Evolutionary conservation across 2,797 vertebrate genomes (phyloP).

Genomic region (Enteromius unitaeniatus): DNA sequence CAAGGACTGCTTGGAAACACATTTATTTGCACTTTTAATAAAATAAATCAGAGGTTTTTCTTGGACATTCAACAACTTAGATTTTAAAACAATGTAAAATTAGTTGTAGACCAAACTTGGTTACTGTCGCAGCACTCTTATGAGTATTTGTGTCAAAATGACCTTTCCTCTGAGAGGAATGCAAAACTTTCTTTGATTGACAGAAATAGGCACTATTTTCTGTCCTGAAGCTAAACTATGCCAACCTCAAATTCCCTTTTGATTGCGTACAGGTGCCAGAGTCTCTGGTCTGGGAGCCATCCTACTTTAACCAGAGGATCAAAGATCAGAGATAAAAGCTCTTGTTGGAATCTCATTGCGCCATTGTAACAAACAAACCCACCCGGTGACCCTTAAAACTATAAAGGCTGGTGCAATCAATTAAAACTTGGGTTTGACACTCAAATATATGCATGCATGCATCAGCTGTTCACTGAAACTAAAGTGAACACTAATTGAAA

Average conservation of each 20-base stretch:
- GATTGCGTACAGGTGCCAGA: slow-evolving; percentile 51
- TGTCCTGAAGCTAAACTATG: slow-evolving; percentile 46
- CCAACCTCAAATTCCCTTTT: slow-evolving; percentile 56
- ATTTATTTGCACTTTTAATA: slow-evolving; percentile 47
- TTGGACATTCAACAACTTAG: slow-evolving; percentile 2
- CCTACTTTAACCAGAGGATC: slow-evolving; percentile 42
- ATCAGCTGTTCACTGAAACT: too few relatives aligned
- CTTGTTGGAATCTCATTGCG: slow-evolving; percentile 19
- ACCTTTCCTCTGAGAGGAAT: slow-evolving; percentile 32
- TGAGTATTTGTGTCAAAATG: slow-evolving; percentile 1
- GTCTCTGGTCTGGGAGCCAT: slow-evolving; percentile 46
- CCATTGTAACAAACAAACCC: slow-evolving; percentile 36
- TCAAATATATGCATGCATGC: not conserved
- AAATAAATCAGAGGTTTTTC: slow-evolving; percentile 40
- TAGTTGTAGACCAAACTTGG: not conserved
- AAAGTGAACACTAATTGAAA: not conserved
- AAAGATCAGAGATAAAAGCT: slow-evolving; percentile 50
- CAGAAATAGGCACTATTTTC: slow-evolving; percentile 42
- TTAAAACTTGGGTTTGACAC: not conserved
- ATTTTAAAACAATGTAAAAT: slow-evolving; percentile 4
- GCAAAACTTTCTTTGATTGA: slow-evolving; percentile 35
- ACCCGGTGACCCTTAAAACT: slow-evolving; percentile 21
- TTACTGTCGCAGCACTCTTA: not conserved
- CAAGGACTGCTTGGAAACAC: slow-evolving; percentile 44
- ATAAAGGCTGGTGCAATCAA: slow-evolving; percentile 20